A percentile compares a stretch with the other conserved stretches of the same genome.
Conservation (phyloP, 2,797 vertebrate genomes). For the Cossypha caffra region DNA sequence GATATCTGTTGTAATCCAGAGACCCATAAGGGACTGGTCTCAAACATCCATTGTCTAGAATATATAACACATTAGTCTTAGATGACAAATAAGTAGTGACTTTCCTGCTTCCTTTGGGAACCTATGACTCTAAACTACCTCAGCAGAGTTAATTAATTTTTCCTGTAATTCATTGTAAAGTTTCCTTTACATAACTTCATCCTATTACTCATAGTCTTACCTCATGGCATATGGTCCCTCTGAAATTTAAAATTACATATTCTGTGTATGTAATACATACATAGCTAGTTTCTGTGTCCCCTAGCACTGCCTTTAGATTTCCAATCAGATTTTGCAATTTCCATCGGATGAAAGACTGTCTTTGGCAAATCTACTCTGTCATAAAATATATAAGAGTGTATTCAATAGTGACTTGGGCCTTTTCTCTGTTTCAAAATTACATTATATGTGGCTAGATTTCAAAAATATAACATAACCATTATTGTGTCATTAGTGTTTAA, state of each 20-base stretch:
- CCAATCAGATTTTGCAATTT: neutral
- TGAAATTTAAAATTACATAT: neutral
- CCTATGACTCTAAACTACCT: neutral
- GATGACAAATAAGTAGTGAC: neutral
- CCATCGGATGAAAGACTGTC: neutral
- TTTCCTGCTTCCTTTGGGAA: slow-evolving; percentile 33
- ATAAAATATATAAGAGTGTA: neutral
- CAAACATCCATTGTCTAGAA: neutral
- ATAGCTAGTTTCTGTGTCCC: neutral
- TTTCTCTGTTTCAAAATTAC: slow-evolving; percentile 42
- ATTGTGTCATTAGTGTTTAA: neutral
- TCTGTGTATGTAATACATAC: neutral
- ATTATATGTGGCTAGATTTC: neutral
- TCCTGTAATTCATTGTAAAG: slow-evolving; percentile 16
- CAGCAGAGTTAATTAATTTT: slow-evolving; percentile 1
- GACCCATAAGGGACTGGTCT: neutral
- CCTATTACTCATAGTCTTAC: slow-evolving; percentile 47
- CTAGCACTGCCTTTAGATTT: neutral
- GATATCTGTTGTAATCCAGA: neutral
- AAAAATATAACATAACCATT: neutral
- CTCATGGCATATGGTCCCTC: neutral
- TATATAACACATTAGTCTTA: neutral
- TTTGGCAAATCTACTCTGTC: neutral
- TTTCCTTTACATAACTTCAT: slow-evolving; percentile 40
- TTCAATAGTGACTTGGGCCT: neutral